phyloP scores from a whole-genome alignment of 2,113 vertebrate genomes.

The Recurvirostra avosetta region DNA sequence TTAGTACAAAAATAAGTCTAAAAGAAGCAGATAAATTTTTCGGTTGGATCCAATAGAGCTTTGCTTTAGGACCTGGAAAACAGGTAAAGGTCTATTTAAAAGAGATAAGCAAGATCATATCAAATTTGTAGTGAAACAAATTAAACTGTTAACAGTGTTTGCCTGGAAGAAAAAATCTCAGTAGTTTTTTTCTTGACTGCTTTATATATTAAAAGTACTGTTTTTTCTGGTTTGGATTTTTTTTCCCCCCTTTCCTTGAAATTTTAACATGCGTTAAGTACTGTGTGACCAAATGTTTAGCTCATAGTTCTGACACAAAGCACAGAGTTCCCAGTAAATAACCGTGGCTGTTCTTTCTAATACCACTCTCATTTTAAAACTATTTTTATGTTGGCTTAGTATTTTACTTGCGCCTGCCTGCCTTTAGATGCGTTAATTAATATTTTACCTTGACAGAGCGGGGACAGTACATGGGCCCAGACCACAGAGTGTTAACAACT shows the following conservation, averaged over 20 bases:
- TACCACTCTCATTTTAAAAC: rapidly evolving
- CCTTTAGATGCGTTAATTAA: too few species aligned
- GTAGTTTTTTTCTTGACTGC: neutral
- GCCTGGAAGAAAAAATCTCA: neutral
- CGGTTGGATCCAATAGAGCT: rapidly evolving
- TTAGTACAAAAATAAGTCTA: neutral
- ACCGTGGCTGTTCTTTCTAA: rapidly evolving
- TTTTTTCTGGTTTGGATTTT: too few species aligned
- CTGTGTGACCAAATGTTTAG: rapidly evolving
- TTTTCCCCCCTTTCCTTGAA: neutral
- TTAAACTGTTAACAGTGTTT: neutral
- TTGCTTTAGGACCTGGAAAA: neutral
- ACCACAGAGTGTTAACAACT: too few species aligned
- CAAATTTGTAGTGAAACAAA: neutral
- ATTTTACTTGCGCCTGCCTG: neutral
- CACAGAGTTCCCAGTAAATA: neutral
- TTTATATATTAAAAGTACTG: neutral
- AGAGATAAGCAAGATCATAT: neutral
- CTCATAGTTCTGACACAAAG: neutral
- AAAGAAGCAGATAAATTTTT: neutral
- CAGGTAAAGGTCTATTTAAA: neutral
- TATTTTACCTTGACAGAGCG: rapidly evolving
- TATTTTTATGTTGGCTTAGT: neutral
- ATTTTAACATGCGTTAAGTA: rapidly evolving
- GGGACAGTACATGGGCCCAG: rapidly evolving